These are phyloP conservation scores for Latheticus oryzae DNA, from an alignment of 2,888 invertebrate genomes.

Conservation along the genomic window DNA sequence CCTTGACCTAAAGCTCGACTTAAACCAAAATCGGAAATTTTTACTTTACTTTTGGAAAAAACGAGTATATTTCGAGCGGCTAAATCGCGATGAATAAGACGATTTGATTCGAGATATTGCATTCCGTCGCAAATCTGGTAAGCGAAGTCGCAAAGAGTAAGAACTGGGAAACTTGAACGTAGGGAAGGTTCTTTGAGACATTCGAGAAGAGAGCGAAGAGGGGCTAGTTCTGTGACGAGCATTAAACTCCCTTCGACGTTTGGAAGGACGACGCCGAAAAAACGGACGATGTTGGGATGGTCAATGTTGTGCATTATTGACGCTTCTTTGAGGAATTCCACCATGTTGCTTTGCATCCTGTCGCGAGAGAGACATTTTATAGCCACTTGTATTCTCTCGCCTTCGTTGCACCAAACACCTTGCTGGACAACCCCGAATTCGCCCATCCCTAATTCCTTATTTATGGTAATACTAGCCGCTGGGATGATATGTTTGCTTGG, in stretches of 20 bases:
- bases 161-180: conserved; percentile 90
- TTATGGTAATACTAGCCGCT: conserved; percentile 90
- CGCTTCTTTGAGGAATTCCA: conserved; percentile 97
- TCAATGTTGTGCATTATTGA: conserved; percentile 98
- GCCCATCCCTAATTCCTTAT: conserved; percentile 95
- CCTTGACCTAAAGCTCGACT: conserved; percentile 96
- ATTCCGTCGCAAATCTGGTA: conserved; percentile 97
- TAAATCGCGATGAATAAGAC: conserved; percentile 96
- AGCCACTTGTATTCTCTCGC: conserved; percentile 89
- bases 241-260: conserved; percentile 72
- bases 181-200: conserved; percentile 94
- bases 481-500: conserved; percentile 87
- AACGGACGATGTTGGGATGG: conserved; percentile 95
- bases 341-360: conserved; percentile 94
- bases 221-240: conserved; percentile 91
- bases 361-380: conserved; percentile 96
- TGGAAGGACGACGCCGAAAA: conserved; percentile 97
- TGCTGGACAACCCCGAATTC: conserved; percentile 99
- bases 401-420: conserved; percentile 96
- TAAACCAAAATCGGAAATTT: conserved; percentile 98
- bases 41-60: conserved; percentile 95
- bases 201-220: conserved; percentile 92
- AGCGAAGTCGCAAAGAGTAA: conserved; percentile 94
- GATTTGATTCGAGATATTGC: conserved; percentile 95
- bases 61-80: conserved; percentile 98